Conservation (phyloP, 1,140 invertebrate species). For the Lordiphosa collinella region DNA sequence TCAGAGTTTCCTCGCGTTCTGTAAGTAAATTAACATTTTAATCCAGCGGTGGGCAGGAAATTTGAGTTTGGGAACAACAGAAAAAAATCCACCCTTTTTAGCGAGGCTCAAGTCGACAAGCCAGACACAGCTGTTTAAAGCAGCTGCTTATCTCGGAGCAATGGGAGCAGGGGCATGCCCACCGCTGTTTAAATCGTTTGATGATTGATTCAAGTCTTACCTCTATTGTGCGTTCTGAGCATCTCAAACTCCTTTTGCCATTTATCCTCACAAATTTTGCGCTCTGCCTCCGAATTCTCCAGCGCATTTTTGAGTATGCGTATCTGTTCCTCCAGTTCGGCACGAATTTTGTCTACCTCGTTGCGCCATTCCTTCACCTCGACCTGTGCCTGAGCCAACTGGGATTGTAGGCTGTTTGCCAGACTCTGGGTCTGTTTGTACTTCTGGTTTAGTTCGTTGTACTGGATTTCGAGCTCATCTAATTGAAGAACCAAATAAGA, state of each 20-base stretch:
- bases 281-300: constrained; percentile 82
- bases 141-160: too few relatives aligned
- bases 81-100: too few relatives aligned
- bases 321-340: constrained; percentile 80
- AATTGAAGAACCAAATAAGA: constrained; percentile 8
- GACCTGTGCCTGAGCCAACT: constrained; percentile 60
- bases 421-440: constrained; percentile 80
- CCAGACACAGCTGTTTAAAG: too few relatives aligned
- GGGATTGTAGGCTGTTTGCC: constrained; percentile 63
- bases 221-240: constrained; percentile 80
- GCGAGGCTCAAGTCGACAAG: too few relatives aligned
- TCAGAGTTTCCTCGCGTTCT: constrained; percentile 83
- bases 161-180: too few relatives aligned
- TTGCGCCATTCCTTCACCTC: constrained; percentile 60
- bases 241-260: constrained; percentile 84
- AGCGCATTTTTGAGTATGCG: constrained; percentile 82
- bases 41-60: too few relatives aligned
- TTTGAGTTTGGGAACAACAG: too few relatives aligned
- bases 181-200: too few relatives aligned
- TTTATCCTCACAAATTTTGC: constrained; percentile 81
- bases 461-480: constrained; percentile 80
- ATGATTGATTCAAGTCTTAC: constrained; percentile 12
- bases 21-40: constrained; percentile 39
- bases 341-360: constrained; percentile 79
- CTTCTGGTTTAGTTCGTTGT: constrained; percentile 80